phyloP scores from a whole-genome alignment of 2,888 invertebrate species.

The Colletes collaris region DNA sequence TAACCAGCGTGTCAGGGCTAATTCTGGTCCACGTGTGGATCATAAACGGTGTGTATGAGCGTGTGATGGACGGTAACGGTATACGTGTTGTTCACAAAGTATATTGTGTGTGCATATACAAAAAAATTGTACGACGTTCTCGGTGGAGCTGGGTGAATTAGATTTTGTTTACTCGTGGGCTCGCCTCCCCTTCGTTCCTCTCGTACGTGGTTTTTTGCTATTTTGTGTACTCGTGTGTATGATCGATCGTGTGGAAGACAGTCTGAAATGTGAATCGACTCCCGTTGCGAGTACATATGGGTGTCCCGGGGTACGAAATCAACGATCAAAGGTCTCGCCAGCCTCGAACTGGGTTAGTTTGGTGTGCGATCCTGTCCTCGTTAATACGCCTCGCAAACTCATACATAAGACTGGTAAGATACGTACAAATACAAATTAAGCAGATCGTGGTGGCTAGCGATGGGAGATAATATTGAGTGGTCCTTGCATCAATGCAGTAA shows the following conservation, averaged over 20 bases:
- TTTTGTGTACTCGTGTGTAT: constrained; percentile 34
- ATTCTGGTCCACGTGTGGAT: constrained; percentile 8
- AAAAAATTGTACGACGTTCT: constrained; percentile 14
- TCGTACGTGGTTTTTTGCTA: neutral
- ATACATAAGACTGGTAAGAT: constrained; percentile 74
- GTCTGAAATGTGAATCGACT: constrained; percentile 21
- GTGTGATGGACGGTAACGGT: constrained; percentile 15
- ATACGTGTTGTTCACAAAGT: neutral
- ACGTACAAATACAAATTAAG: constrained; percentile 80
- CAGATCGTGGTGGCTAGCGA: constrained; percentile 81
- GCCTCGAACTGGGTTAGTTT: neutral
- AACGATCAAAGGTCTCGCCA: neutral
- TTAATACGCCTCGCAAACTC: constrained; percentile 67
- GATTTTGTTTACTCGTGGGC: neutral
- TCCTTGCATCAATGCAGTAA: constrained; percentile 88
- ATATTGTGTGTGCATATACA: neutral
- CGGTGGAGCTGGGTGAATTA: neutral
- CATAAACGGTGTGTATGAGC: constrained; percentile 3
- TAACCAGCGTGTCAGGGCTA: constrained; percentile 28
- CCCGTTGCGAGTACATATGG: neutral
- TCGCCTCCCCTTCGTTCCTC: constrained; percentile 7
- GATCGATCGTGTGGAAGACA: constrained; percentile 19
- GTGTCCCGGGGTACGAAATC: neutral
- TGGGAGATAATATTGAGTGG: constrained; percentile 87
- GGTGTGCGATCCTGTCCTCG: constrained; percentile 33